Evolutionary conservation across 2,888 invertebrate species (phyloP).

Genomic region (Strigamia crassipes): DNA sequence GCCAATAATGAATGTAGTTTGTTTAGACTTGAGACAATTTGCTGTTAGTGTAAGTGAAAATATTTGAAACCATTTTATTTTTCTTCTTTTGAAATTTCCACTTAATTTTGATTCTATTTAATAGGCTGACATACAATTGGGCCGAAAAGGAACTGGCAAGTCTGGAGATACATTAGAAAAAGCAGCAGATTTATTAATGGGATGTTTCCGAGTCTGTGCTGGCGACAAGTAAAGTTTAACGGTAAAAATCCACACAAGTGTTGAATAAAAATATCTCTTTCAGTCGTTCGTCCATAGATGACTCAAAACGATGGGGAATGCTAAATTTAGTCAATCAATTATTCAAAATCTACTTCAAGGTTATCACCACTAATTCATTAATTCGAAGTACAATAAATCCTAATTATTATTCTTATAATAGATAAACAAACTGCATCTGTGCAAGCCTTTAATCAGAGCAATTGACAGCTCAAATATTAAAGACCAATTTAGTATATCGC

Average conservation of each 20-base stretch:
- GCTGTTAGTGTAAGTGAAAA: conserved; percentile 60
- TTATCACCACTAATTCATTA: conserved; percentile 57
- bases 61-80: background rate
- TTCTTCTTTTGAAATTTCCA: background rate
- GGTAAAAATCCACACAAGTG: background rate
- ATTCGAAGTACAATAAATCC: background rate
- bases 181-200: conserved; percentile 90
- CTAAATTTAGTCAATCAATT: conserved; percentile 94
- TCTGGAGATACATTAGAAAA: conserved; percentile 78
- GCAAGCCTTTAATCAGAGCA: conserved; percentile 91
- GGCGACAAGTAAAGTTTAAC: conserved; percentile 73
- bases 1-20: conserved; percentile 88
- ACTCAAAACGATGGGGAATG: conserved; percentile 96
- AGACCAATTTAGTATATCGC: conserved; percentile 85
- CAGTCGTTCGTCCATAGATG: conserved; percentile 79
- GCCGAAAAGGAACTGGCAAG: conserved; percentile 54
- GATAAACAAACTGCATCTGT: conserved; percentile 65
- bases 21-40: conserved; percentile 82
- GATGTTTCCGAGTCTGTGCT: conserved; percentile 92
- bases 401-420: conserved; percentile 52
- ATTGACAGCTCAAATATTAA: conserved; percentile 91
- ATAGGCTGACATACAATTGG: conserved; percentile 47
- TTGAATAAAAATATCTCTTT: conserved; percentile 50
- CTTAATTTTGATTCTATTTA: background rate
- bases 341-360: conserved; percentile 94